phyloP scores from a whole-genome alignment of 2,888 invertebrate species.

The Amiota minor region DNA sequence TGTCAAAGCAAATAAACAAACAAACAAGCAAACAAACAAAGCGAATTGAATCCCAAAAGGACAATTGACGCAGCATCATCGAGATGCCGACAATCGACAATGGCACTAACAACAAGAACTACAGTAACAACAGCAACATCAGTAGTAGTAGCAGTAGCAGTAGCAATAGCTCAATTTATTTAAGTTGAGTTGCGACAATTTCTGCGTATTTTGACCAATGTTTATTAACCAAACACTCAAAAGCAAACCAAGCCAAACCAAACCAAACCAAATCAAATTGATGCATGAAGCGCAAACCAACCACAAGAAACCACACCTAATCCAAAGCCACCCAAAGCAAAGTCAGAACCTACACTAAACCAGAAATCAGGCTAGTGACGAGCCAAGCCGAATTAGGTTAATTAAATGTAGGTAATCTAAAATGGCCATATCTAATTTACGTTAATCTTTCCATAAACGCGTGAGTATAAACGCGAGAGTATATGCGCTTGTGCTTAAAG shows the following conservation, averaged over 20 bases:
- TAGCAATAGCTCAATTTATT: background rate
- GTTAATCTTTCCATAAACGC: background rate
- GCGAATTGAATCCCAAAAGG: background rate
- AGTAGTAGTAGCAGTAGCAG: background rate
- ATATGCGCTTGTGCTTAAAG: background rate
- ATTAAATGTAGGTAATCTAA: constrained; percentile 33
- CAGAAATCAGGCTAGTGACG: background rate
- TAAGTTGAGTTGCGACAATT: constrained; percentile 3
- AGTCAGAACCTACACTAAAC: background rate
- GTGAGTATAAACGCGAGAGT: no score
- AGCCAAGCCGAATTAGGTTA: constrained; percentile 29
- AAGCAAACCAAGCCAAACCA: constrained; percentile 13
- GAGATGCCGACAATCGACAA: background rate
- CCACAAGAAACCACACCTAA: background rate
- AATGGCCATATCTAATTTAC: constrained; percentile 20
- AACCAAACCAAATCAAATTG: background rate
- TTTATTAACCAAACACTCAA: constrained; percentile 32
- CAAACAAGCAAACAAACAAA: background rate
- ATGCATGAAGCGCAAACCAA: background rate
- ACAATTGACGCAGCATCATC: constrained; percentile 24
- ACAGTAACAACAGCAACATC: background rate
- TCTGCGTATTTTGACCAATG: constrained; percentile 23
- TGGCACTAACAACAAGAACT: background rate
- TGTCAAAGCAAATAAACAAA: constrained; percentile 7
- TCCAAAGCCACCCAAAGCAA: background rate